Base-by-base conservation (phyloP, 2,113 vertebrate species). In the Tetrao urogallus region DNA sequence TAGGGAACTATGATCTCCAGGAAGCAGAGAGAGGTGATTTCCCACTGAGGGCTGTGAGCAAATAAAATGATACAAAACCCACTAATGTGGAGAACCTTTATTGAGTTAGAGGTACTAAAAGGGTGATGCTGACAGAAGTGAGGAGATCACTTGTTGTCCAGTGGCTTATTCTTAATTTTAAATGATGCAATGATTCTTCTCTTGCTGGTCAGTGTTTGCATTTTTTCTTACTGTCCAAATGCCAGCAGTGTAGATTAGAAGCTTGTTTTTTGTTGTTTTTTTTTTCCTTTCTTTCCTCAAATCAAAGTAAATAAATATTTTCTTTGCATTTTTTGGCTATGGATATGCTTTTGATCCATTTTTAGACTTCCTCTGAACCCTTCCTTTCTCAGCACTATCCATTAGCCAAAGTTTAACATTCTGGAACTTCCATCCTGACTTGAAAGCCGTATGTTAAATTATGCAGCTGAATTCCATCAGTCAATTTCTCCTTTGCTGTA, bases 401-500 rank as follows among this genome's bases (percentile, higher is more conserved):
- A 85, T 88, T 92, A 89, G 74, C 47, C 76, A 58, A 94, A 89
- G 82, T 96, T 94, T 95, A 97, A 96, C 67, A 97, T 92, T 92
- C 91, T 92, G 89, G 95, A 97, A 96, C 88, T 97, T 97, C 86
- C 71, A 96, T 56, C 63, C 84, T 52, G 65, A 96, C 86, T 96
- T 95, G 89, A 96, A 97, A 83, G 84, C 89, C 32, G 82, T 79
- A 96, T 88, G 83, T 95, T 97, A 97, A 97, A 97, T 96, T 95
- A 97, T 96, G 93, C 94, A 96, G 90, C 92, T 95, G 96, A 97
- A 97, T 94, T 89, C 86, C 97, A 97, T 97, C 96, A 81, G 94
- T 97, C 96, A 98, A 96, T 93, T 97, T 96, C 94, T 96, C 97
- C 94, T 98, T 97, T 94, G 91, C 94, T 96, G 96, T 97, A 97